These are phyloP conservation scores for Drosophila quinaria DNA, from an alignment of 2,888 invertebrate species.

Conservation along the genomic window DNA sequence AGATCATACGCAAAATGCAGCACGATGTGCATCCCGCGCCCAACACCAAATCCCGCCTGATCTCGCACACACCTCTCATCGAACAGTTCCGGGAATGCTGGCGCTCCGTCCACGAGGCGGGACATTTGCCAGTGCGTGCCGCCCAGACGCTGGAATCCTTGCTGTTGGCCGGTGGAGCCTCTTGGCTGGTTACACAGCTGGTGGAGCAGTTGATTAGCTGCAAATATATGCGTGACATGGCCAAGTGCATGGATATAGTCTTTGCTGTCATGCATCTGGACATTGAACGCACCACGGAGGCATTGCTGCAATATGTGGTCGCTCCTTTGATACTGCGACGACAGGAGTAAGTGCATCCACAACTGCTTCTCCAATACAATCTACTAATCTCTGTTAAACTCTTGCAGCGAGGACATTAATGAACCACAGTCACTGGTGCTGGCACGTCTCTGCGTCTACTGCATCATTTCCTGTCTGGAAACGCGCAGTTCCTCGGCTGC, in stretches of 20 bases:
- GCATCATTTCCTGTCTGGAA: conserved; percentile 90
- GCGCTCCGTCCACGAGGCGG: conserved; percentile 90
- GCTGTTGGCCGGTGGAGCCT: conserved; percentile 93
- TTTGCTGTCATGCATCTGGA: conserved; percentile 96
- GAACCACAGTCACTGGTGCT: conserved; percentile 93
- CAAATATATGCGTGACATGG: conserved; percentile 88
- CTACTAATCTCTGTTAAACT: background rate
- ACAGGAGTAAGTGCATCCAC: conserved; percentile 86
- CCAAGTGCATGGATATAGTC: conserved; percentile 93
- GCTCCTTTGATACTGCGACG: conserved; percentile 91
- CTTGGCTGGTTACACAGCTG: conserved; percentile 94
- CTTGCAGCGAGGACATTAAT: conserved; percentile 87
- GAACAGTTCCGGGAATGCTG: conserved; percentile 91
- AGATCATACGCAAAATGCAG: conserved; percentile 95
- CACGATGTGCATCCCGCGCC: conserved; percentile 93
- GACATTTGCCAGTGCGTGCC: conserved; percentile 94
- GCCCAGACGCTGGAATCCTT: conserved; percentile 93
- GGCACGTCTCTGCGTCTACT: conserved; percentile 91
- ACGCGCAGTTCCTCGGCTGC: conserved; percentile 81
- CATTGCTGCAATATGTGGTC: conserved; percentile 91
- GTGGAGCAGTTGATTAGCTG: conserved; percentile 91
- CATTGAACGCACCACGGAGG: conserved; percentile 93
- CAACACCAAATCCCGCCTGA: conserved; percentile 90
- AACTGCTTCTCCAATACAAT: too few species aligned
- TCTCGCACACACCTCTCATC: conserved; percentile 91